Base-by-base conservation (phyloP, 2,797 vertebrate species). In the Danio aesculapii region DNA sequence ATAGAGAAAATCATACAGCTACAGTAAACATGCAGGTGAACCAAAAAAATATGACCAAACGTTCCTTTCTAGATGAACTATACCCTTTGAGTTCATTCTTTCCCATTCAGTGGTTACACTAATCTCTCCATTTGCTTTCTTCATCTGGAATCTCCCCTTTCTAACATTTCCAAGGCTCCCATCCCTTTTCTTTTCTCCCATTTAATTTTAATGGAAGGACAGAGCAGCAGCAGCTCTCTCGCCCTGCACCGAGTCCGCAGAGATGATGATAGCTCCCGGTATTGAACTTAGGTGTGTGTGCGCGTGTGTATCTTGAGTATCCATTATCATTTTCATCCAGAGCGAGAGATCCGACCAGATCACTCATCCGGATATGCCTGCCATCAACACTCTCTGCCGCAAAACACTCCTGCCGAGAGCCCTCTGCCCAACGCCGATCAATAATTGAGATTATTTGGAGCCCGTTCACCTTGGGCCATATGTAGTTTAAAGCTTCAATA, bases 371-470 rank as follows among this genome's bases (percentile, higher is more conserved):
- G 89, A 90, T 89, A 84, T 88, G 85, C 86, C 84, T 87, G 88
- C 87, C 85, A 88, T 91, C 88, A 87, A 68, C 12, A 47, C 86
- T 21, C 81, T 87, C 80, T 84, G 62, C 87, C 87, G 80, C 77
- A 59, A 50, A 30, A 82, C 85, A 86, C 88, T 90, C 88, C 86
- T 64, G 83, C 87, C 87, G 88, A 84, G 84, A 82, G 88, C 86
- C 84, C 63, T 52, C 30, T 53, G 88, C 85, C 85, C 89, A 77
- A 84, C 91, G 86, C 43, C 79, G 87, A 94, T 94, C 93, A 85
- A 94, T 94, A 92, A 84, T 77, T 63, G 74, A 90, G 91, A 93
- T 93, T 90, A 92, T 93, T 90, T 88, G 87, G 72, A 86, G 85
- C 90, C 88, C 87, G 84, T 88, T 93, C 86, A 90, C 88, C 87